phyloP scores from a whole-genome alignment of 2,797 vertebrate genomes.

The Pelochelys cantorii region DNA sequence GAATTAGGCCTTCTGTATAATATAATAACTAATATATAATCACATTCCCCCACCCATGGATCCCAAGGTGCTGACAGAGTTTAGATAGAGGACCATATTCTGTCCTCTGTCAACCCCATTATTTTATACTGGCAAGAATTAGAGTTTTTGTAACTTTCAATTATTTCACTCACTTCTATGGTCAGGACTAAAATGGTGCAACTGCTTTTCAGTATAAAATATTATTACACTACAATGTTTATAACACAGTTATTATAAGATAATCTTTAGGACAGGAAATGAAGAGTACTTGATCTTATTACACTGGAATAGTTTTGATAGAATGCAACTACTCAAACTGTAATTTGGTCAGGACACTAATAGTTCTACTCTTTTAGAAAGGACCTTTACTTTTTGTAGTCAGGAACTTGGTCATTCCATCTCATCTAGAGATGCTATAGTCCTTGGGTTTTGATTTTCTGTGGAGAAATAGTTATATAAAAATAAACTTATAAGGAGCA shows the following conservation, averaged over 20 bases:
- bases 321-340: neutral
- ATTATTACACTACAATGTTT: no score
- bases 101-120: neutral
- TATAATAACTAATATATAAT: neutral
- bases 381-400: neutral
- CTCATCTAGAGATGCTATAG: neutral
- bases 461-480: neutral
- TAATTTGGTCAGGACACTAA: neutral
- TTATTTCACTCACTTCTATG: neutral
- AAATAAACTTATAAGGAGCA: rapidly evolving
- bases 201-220: no score
- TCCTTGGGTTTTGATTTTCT: neutral
- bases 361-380: neutral
- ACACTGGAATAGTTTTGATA: neutral
- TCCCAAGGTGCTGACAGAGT: neutral
- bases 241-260: no score
- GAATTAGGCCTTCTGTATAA: neutral
- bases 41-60: neutral
- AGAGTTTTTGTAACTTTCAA: neutral
- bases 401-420: neutral
- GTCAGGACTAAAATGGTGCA: neutral
- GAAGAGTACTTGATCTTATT: neutral
- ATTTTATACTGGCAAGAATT: neutral
- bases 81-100: neutral
- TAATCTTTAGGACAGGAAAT: neutral